A percentile compares a stretch with the other conserved stretches of the same genome.
phyloP scores from a whole-genome alignment of 2,113 vertebrate genomes.

The Probosciger aterrimus region DNA sequence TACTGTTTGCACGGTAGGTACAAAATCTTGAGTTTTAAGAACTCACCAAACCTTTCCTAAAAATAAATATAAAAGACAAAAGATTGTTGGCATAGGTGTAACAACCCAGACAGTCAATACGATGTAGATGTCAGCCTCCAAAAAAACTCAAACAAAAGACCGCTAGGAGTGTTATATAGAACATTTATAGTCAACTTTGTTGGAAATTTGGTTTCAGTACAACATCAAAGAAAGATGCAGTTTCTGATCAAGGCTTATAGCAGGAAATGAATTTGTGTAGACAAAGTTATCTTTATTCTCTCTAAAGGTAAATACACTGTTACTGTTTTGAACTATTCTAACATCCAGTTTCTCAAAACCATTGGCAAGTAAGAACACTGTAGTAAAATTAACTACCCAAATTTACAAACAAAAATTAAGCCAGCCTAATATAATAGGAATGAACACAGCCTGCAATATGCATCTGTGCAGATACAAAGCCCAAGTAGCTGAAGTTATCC shows the following conservation, averaged over 20 bases:
- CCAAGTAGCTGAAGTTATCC: neutral
- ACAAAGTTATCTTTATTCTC: neutral
- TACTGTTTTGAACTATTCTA: neutral
- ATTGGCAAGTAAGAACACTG: neutral
- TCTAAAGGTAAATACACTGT: neutral
- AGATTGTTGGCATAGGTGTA: neutral
- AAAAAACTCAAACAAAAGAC: neutral
- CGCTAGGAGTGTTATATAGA: rapidly evolving
- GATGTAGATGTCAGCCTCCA: neutral
- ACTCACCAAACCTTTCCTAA: neutral
- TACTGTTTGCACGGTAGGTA: neutral
- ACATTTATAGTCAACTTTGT: neutral
- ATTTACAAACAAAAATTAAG: neutral
- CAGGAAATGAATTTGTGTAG: neutral
- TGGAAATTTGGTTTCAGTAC: neutral
- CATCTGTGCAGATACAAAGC: neutral
- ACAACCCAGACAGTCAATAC: neutral
- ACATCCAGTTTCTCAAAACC: neutral
- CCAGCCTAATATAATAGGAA: neutral
- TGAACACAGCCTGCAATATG: neutral
- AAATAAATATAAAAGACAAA: slow-evolving; percentile 21
- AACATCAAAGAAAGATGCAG: neutral
- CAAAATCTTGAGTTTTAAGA: neutral
- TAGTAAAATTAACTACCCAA: neutral
- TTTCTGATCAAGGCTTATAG: neutral